phyloP scores from a whole-genome alignment of 2,797 vertebrate genomes.

The Okamejei kenojei region DNA sequence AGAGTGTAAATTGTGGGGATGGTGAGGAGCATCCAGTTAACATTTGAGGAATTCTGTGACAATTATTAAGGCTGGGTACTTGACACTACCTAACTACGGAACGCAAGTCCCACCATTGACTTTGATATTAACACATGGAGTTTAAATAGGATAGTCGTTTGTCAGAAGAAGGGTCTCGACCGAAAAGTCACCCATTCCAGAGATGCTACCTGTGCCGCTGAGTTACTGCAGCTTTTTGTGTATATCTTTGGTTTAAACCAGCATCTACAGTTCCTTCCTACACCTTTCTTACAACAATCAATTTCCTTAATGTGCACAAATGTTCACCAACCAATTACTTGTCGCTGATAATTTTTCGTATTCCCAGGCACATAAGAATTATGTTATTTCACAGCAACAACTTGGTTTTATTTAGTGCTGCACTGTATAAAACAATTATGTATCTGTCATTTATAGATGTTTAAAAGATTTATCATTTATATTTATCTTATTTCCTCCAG shows the following conservation, averaged over 20 bases:
- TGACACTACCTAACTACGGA: background rate
- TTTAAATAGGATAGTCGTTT: background rate
- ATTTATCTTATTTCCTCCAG: slow-evolving; percentile 52
- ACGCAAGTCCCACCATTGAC: background rate
- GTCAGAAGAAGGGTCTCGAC: too few species aligned
- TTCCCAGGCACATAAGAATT: background rate
- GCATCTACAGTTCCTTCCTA: too few species aligned
- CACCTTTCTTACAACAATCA: background rate
- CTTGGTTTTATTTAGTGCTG: background rate
- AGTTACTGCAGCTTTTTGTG: too few species aligned
- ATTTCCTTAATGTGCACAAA: background rate
- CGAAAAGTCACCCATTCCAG: too few species aligned
- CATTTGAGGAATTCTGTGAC: background rate
- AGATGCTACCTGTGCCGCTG: too few species aligned
- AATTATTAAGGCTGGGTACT: background rate
- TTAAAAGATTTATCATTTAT: background rate
- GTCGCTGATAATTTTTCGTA: background rate
- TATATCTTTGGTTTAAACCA: too few species aligned
- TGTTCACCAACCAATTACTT: background rate
- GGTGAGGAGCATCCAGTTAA: too few species aligned
- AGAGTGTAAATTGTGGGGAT: background rate
- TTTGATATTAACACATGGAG: background rate
- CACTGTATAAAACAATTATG: background rate
- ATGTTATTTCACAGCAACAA: background rate
- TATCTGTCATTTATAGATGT: background rate